Evolutionary conservation across 2,797 vertebrate genomes (phyloP).

Genomic region (Gallirallus australis): DNA sequence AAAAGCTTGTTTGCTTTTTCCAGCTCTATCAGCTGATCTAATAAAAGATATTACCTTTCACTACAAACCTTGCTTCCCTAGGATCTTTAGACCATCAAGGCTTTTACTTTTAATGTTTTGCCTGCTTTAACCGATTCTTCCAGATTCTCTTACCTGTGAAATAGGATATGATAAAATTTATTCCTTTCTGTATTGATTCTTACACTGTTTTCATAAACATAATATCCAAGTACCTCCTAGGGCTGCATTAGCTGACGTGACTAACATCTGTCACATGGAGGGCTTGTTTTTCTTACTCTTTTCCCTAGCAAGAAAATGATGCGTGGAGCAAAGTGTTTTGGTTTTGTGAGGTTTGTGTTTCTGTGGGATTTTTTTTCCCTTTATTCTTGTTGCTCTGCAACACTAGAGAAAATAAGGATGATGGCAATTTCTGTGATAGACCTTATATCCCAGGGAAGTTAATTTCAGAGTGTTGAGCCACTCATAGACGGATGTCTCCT

Average conservation of each 20-base stretch:
- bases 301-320: background rate
- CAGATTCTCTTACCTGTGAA: slow-evolving; percentile 33
- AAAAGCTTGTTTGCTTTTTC: slow-evolving; percentile 44
- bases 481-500: background rate
- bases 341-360: background rate
- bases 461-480: slow-evolving; percentile 8
- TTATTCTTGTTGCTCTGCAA: background rate
- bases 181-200: background rate
- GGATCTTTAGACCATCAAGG: background rate
- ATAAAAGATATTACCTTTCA: slow-evolving; percentile 47
- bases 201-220: background rate
- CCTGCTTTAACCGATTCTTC: background rate
- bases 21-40: slow-evolving; percentile 48
- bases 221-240: background rate
- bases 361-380: background rate
- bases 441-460: slow-evolving; percentile 23
- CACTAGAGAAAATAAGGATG: background rate
- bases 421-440: background rate
- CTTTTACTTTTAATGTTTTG: slow-evolving; percentile 12
- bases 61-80: slow-evolving; percentile 22
- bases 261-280: background rate
- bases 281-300: background rate
- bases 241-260: background rate
- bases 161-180: slow-evolving; percentile 11
- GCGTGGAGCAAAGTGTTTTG: background rate